Evolutionary conservation across 2,113 vertebrate genomes (phyloP).

Genomic region (Notiomystis cincta): DNA sequence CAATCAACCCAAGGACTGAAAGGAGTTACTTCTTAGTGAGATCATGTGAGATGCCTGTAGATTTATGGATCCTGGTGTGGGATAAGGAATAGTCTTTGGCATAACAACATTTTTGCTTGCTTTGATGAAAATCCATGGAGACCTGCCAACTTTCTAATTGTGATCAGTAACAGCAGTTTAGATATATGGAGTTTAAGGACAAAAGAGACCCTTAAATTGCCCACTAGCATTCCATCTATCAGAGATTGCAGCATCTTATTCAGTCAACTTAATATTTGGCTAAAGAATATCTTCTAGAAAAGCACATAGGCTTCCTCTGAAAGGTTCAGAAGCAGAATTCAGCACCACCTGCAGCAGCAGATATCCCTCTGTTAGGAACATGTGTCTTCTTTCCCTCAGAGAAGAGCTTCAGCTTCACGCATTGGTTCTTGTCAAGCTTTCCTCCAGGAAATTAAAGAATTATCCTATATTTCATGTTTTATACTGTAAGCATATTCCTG

Average conservation of each 20-base stretch:
- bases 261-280: background rate
- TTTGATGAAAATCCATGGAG: background rate
- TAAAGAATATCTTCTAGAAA: background rate
- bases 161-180: background rate
- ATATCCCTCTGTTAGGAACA: background rate
- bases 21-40: background rate
- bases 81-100: background rate
- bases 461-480: background rate
- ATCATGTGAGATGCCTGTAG: background rate
- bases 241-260: background rate
- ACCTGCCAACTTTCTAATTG: background rate
- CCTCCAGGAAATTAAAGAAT: background rate
- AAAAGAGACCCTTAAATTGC: background rate
- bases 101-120: background rate
- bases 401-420: background rate
- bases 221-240: background rate
- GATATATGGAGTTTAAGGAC: background rate
- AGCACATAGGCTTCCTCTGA: background rate
- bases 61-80: background rate
- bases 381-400: background rate
- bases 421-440: background rate
- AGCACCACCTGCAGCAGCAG: background rate
- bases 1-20: background rate
- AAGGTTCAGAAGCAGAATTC: background rate
- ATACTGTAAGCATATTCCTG: background rate